Evolutionary conservation across 1,140 invertebrate genomes (phyloP).

Genomic region (Coelopa frigida): DNA sequence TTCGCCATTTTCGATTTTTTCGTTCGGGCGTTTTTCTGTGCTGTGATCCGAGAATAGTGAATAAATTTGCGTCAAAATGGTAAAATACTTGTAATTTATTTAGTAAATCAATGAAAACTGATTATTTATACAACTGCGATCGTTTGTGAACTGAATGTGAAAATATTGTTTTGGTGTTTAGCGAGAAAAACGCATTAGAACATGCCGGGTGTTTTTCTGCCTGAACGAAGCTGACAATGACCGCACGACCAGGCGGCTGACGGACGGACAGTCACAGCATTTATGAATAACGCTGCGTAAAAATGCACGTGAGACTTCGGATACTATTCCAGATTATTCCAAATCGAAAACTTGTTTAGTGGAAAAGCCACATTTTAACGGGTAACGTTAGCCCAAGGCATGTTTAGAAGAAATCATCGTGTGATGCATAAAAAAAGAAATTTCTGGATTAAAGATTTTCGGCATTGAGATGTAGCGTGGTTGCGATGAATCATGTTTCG

Average conservation of each 20-base stretch:
- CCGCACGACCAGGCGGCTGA: slow-evolving; percentile 1
- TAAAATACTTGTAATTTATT: not conserved
- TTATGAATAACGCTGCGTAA: not conserved
- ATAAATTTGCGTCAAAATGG: slow-evolving; percentile 11
- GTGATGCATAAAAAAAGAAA: too few relatives aligned
- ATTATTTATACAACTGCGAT: not conserved
- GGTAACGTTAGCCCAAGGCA: too few relatives aligned
- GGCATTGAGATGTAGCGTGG: too few relatives aligned
- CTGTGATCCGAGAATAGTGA: slow-evolving; percentile 3
- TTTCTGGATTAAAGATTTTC: too few relatives aligned
- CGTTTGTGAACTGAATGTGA: not conserved
- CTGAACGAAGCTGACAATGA: slow-evolving; percentile 6
- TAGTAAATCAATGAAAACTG: slow-evolving; percentile 4
- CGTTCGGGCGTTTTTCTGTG: slow-evolving; percentile 8
- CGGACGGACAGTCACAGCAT: not conserved
- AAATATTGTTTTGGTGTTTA: not conserved
- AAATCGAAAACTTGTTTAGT: not conserved
- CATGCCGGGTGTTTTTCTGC: slow-evolving; percentile 14
- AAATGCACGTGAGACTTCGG: slow-evolving; percentile 10
- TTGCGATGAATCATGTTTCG: too few relatives aligned
- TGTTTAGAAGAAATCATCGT: too few relatives aligned
- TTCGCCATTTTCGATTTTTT: slow-evolving; percentile 15
- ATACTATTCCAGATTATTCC: slow-evolving; percentile 8
- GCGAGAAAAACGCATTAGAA: slow-evolving; percentile 2
- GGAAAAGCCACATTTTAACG: not conserved